Evolutionary conservation across 2,888 invertebrate species (phyloP).

Genomic region (Synergus itoensis): DNA sequence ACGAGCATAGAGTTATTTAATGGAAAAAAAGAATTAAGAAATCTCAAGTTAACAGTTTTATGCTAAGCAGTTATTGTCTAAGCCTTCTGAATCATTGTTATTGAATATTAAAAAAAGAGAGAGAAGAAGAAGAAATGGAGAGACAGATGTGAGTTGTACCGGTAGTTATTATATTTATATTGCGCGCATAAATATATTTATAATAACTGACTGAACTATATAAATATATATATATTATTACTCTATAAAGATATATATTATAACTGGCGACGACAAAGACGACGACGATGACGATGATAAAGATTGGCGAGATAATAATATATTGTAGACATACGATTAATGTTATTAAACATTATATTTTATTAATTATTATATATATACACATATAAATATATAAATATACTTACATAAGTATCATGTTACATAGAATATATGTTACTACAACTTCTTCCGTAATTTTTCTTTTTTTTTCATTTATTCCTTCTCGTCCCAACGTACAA

Average conservation of each 20-base stretch:
- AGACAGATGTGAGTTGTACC: slow-evolving; percentile 23
- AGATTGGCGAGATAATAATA: slow-evolving; percentile 67
- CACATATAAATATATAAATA: slow-evolving; percentile 66
- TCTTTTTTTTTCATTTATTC: slow-evolving; percentile 45
- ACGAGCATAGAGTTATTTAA: slow-evolving; percentile 51
- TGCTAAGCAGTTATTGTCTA: slow-evolving; percentile 57
- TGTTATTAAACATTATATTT: slow-evolving; percentile 75
- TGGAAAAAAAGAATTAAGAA: slow-evolving; percentile 56
- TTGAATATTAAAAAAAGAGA: slow-evolving; percentile 42
- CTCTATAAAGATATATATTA: slow-evolving; percentile 42
- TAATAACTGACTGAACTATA: slow-evolving; percentile 50
- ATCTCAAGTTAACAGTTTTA: slow-evolving; percentile 62
- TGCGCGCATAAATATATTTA: slow-evolving; percentile 46
- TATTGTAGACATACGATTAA: slow-evolving; percentile 71
- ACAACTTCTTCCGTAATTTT: slow-evolving; percentile 56
- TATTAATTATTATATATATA: slow-evolving; percentile 73
- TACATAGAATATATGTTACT: slow-evolving; percentile 59
- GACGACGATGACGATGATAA: slow-evolving; percentile 68
- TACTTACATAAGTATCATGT: slow-evolving; percentile 60
- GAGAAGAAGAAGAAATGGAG: background rate
- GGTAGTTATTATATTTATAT: slow-evolving; percentile 40
- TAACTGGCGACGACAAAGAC: slow-evolving; percentile 53
- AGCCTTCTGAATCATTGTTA: slow-evolving; percentile 60
- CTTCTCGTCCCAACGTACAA: background rate
- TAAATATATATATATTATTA: slow-evolving; percentile 55